These are phyloP conservation scores for Trileptium ribeirensis DNA, from an alignment of 2,888 invertebrate species.

Conservation along the genomic window DNA sequence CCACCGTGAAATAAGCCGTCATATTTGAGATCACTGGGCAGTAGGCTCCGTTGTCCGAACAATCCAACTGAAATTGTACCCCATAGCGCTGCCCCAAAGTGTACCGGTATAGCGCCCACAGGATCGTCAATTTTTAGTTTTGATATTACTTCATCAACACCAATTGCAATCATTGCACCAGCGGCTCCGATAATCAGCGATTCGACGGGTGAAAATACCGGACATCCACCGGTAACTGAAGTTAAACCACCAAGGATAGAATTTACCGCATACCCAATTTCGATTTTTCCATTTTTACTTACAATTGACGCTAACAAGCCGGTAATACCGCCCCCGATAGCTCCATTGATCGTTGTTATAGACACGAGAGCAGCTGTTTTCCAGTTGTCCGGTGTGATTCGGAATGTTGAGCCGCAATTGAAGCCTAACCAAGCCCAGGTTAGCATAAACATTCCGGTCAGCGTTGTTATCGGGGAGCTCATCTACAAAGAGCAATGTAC, in stretches of 20 bases:
- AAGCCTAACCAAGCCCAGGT: not conserved
- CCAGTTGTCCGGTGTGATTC: not conserved
- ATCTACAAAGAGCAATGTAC: too few relatives aligned
- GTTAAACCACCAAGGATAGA: conserved; percentile 50
- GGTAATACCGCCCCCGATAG: conserved; percentile 62
- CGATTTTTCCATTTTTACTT: conserved; percentile 40
- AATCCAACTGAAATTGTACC: conserved; percentile 2
- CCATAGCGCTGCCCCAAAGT: conserved; percentile 50
- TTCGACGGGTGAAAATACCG: conserved; percentile 48
- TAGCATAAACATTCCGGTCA: conserved; percentile 18
- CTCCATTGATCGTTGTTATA: conserved; percentile 80
- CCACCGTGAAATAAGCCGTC: conserved; percentile 2
- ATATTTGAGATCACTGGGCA: too few relatives aligned
- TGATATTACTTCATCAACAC: conserved; percentile 61
- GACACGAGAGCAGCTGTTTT: conserved; percentile 59
- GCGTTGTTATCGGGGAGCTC: conserved; percentile 13
- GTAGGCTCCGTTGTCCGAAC: not conserved
- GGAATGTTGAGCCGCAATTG: conserved; percentile 18
- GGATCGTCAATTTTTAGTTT: conserved; percentile 75
- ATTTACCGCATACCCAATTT: conserved; percentile 47
- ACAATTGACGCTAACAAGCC: conserved; percentile 37
- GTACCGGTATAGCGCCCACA: conserved; percentile 83
- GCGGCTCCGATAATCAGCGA: conserved; percentile 46
- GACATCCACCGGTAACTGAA: conserved; percentile 48
- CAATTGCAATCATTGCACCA: conserved; percentile 36